Evolutionary conservation across 2,888 invertebrate species (phyloP), one percentile per base, ranked within the genome.

Genomic region (Brenthis ino): DNA sequence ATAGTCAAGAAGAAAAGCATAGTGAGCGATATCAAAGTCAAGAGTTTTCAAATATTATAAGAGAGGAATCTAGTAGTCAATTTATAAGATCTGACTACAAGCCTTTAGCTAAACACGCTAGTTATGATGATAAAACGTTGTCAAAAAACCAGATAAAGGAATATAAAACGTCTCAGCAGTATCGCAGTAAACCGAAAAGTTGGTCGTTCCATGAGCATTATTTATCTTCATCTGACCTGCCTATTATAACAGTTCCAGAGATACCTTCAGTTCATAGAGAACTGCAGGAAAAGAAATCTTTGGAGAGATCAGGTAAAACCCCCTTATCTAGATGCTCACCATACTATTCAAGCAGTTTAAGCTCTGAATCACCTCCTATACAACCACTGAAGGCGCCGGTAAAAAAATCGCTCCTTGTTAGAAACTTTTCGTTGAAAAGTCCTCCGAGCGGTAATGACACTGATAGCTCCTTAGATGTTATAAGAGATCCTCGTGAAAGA

Each of bases 401-500:
- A 20, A 96, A 95, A 83, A 94, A 94, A 64, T 94, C 95, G 0
- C 79, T 95, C 47, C 86, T 95, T 3, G 94, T 94, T 71, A 91
- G 93, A 74, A 93, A 94, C 74, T 93, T 94, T 77, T 94, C 95
- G 14, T 85, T 95, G 48, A 95, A 95, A 80, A 95, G 95, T 84
- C 95, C 96, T 14, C 95, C 95, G 0, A 96, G 96, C 79, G 96
- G 96, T 68, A 96, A 96, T 76, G 96, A 96, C 73, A 96, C 96
- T 0, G 96, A 96, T 72, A 96, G 96, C 78, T 96, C 96, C 1
- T 81, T 95, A 70, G 95, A 95, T 80, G 92, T 95, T 37, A 94
- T 95, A 69, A 94, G 95, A 77, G 95, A 96, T 81, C 95, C 95
- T 0, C 95, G 95, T 77, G 93, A 95, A 75, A 87, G 95, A 56